These are phyloP conservation scores for Steinernema khuongi DNA, from an alignment of 1,140 invertebrate species.

Conservation along the genomic window DNA sequence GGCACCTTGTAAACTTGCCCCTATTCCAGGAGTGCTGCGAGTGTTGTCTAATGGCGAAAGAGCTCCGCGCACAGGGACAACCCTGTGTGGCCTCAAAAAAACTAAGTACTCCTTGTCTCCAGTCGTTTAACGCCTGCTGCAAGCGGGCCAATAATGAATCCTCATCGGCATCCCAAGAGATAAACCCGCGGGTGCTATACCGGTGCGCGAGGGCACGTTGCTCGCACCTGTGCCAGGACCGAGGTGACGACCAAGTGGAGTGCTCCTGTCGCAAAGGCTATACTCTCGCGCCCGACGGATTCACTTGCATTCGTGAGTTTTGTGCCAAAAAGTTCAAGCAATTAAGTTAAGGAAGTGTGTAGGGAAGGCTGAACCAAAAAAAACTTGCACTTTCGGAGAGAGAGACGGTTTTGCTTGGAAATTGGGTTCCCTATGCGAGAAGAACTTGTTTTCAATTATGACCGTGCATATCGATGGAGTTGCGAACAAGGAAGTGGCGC, in stretches of 20 bases:
- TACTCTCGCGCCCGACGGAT: constrained; percentile 50
- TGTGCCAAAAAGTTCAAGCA: neutral
- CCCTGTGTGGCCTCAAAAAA: constrained; percentile 48
- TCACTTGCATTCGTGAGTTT: constrained; percentile 49
- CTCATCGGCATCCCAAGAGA: neutral
- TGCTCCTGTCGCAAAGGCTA: constrained; percentile 51
- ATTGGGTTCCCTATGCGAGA: neutral
- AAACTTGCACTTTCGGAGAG: constrained; percentile 4
- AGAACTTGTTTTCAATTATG: neutral
- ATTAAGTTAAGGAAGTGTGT: neutral
- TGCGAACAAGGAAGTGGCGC: neutral
- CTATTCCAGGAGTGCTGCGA: constrained; percentile 53
- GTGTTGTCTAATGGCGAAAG: constrained; percentile 55
- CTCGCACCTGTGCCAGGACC: constrained; percentile 52
- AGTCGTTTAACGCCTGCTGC: constrained; percentile 52
- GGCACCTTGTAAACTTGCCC: neutral
- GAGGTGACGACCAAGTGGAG: constrained; percentile 46
- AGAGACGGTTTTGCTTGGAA: neutral
- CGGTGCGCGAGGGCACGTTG: constrained; percentile 41
- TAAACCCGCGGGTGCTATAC: constrained; percentile 17
- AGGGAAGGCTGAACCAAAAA: neutral
- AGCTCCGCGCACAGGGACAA: constrained; percentile 42
- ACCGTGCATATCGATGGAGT: no score
- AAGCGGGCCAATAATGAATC: neutral
- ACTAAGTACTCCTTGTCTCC: constrained; percentile 51